Conservation (phyloP, 2,113 vertebrate species). For the Synchiropus splendidus region DNA sequence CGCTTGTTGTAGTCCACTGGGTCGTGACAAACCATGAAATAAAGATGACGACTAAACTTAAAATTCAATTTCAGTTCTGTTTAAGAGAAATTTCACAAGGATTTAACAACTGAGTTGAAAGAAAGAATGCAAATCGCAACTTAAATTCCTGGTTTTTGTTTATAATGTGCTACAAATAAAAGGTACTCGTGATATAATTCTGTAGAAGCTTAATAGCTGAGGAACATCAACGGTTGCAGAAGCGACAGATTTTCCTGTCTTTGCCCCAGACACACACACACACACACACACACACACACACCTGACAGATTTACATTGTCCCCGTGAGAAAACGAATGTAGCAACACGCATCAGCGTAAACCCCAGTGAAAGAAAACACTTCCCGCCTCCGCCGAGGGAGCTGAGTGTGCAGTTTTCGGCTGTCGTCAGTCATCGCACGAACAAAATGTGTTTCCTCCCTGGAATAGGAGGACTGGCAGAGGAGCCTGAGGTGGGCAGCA, state of each 20-base stretch:
- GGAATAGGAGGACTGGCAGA: no score
- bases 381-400: constrained; percentile 27
- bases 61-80: no score
- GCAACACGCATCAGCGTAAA: constrained; percentile 25
- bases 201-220: no score
- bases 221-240: no score
- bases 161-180: no score
- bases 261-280: not conserved
- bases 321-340: constrained; percentile 11
- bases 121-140: no score
- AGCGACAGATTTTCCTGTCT: not conserved
- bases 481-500: no score
- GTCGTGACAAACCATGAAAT: constrained; percentile 2
- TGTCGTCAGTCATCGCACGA: constrained; percentile 32
- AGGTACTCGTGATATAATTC: no score
- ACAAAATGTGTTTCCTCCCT: constrained; percentile 1
- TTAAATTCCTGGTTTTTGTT: no score
- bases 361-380: constrained; percentile 40
- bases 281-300: not conserved
- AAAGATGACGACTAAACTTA: no score
- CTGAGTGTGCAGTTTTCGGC: constrained; percentile 39
- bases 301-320: constrained; percentile 19
- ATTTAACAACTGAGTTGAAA: no score
- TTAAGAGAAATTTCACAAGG: no score
- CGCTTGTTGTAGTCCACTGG: not conserved